Conservation (phyloP, 2,888 invertebrate species). For the Stenchaetothrips biformis region DNA sequence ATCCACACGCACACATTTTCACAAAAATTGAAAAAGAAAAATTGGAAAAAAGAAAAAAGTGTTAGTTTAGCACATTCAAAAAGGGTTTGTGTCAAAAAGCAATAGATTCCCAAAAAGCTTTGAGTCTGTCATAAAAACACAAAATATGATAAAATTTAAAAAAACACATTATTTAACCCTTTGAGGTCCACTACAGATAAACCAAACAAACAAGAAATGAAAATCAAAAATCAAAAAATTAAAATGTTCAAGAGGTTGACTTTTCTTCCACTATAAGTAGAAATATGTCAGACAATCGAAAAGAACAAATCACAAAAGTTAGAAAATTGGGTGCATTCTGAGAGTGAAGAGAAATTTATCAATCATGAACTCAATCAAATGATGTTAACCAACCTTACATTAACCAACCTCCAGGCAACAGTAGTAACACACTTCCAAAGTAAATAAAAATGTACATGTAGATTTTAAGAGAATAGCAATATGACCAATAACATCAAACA, state of each 20-base stretch:
- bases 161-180: slow-evolving; percentile 10
- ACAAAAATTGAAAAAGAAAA: too few relatives aligned
- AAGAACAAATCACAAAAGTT: background rate
- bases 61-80: slow-evolving; percentile 27
- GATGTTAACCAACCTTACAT: too few relatives aligned
- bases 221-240: slow-evolving; percentile 19
- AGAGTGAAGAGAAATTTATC: slow-evolving; percentile 32
- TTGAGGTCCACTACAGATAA: background rate
- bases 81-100: slow-evolving; percentile 20
- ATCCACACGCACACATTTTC: slow-evolving; percentile 20
- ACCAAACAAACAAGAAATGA: background rate
- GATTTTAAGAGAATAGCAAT: too few relatives aligned
- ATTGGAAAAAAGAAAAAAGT: slow-evolving; percentile 31
- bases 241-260: slow-evolving; percentile 26
- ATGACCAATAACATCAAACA: background rate
- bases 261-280: background rate
- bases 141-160: slow-evolving; percentile 15
- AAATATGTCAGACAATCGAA: background rate
- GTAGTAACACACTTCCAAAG: too few relatives aligned
- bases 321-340: slow-evolving; percentile 30
- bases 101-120: background rate
- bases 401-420: too few relatives aligned
- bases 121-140: slow-evolving; percentile 19
- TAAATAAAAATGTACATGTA: too few relatives aligned
- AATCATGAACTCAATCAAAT: too few relatives aligned